Base-by-base conservation (phyloP, 2,797 vertebrate genomes). In the Vipera latastei region DNA sequence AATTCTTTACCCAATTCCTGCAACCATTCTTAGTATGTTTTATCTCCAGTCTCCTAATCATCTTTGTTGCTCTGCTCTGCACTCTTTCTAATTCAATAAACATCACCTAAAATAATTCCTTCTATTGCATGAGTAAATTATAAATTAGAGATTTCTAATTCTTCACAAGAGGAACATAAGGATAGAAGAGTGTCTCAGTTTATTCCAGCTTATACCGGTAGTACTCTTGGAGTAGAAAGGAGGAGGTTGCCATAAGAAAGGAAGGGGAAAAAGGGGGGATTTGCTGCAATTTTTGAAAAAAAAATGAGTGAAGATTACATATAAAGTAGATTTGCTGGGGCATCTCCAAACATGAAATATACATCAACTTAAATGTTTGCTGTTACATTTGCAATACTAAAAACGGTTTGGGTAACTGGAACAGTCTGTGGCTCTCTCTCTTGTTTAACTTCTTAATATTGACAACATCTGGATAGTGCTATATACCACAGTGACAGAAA, bases 401-500 rank as follows among this genome's bases (percentile, higher is more conserved):
- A 92, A 53, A 69, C 6, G 6, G 57, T 38, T 51, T 48, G 32
- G 38, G 25, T 92, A 65, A 57, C 5, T 65, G 32, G 53, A 86
- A 56, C 78, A 56, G 25, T 26, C 51, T 92, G 78, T 55, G 32
- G 22, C 55, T 92, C 53, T 78, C 53, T 78, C 6, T 65, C 32
- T 48, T 90, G 51, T 57, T 92, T 61, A 69, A 65, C 32, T 86
- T 90, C 88, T 85, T 90, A 53, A 86, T 89, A 92, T 65, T 86
- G 73, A 90, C 59, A 92, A 90, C 88, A 92, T 89, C 88, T 65
- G 51, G 73, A 9, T 86, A 65, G 73, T 60, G 53, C 78, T 90
- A 61, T n/a, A 73, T 93, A 63, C 44, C 56, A 61, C 38, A n/a
- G 25, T 88, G 93, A 93, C 89, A 48, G 89, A 38, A 88, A 93